Base-by-base conservation (phyloP, 2,797 vertebrate species). In the Pseudochaenichthys georgianus region DNA sequence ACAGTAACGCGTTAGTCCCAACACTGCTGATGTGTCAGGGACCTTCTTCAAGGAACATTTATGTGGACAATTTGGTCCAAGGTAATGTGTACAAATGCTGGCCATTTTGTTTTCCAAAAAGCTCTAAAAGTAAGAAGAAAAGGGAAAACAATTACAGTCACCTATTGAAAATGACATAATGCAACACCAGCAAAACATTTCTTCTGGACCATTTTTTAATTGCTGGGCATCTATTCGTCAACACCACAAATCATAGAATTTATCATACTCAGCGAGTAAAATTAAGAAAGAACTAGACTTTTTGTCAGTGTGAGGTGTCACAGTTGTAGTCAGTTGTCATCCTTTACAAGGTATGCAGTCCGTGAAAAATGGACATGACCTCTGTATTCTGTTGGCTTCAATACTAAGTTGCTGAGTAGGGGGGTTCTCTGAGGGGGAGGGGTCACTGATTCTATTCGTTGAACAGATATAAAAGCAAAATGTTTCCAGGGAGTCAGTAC, bases 391-490 rank as follows among this genome's bases (percentile, higher is more conserved):
- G 63, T 82, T 34, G 78, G 78, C 61, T 64, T 91, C 86, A 82
- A 80, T 82, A 21, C 63, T 64, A 86, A 75, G 64, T 66, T 92
- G 91, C 85, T 88, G 88, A 88, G 78, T 92, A 67, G 82, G 84
- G 41, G 41, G 51, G 21, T 17, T 19, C 57, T 66, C 41, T 66
- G 64, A 66, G 41, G 51, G 64, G 64, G 64, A 67, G 86, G 89
- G 70, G 75, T 19, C 78, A 81, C 58, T 64, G 43, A 74, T 71
- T 83, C 76, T 90, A 86, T 90, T 68, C 75, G 9, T 84, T 71
- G 53, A 76, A 73, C 59, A 78, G 77, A 89, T 94, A 94, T 94
- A 94, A 94, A 94, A 91, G 86, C 83, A 81, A 90, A 77, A 80
- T 76, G 90, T 92, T 92, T 90, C 64, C 81, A 70, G 81, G 73